phyloP scores from a whole-genome alignment of 2,113 vertebrate genomes.

The Catharus bicknelli region DNA sequence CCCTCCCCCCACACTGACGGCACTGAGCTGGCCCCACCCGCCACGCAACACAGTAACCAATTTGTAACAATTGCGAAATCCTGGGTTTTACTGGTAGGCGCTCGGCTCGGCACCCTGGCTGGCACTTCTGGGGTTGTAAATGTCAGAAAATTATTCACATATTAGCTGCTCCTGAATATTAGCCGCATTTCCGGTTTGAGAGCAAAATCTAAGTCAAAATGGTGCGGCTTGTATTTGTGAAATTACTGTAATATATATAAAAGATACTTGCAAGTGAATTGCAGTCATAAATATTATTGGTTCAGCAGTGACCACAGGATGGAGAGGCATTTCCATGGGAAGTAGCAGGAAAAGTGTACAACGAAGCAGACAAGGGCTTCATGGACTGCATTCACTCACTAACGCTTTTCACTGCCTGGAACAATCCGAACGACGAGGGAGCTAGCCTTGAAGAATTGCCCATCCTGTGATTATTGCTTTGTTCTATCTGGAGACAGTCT shows the following conservation, averaged over 20 bases:
- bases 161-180: no score
- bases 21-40: no score
- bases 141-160: no score
- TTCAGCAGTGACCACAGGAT: background rate
- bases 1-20: no score
- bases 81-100: no score
- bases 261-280: background rate
- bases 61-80: no score
- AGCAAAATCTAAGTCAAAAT: no score
- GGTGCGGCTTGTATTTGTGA: no score
- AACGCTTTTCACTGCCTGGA: background rate
- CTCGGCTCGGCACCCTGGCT: no score
- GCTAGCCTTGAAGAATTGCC: background rate
- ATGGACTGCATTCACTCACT: background rate
- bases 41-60: no score
- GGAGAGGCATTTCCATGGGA: background rate
- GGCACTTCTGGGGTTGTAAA: no score
- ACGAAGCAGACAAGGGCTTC: background rate
- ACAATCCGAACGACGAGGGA: background rate
- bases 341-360: background rate
- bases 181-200: no score
- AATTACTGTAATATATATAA: background rate
- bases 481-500: background rate
- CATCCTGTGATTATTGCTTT: background rate
- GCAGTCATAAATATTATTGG: background rate